These are phyloP conservation scores for Matsumyia berberina DNA, from an alignment of 2,888 invertebrate genomes.

Conservation along the genomic window DNA sequence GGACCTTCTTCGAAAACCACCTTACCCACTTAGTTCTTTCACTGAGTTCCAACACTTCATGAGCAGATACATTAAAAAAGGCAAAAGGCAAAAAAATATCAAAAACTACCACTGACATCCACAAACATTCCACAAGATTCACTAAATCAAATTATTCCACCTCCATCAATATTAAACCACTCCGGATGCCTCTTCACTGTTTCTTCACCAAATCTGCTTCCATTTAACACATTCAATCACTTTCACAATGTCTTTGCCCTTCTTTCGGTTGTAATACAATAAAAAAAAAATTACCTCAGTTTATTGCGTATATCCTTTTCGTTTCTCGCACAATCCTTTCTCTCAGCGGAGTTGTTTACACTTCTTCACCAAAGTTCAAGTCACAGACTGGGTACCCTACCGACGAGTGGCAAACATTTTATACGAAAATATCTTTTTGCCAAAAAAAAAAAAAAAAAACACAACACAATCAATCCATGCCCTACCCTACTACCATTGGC, in stretches of 20 bases:
- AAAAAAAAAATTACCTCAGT: conserved; percentile 57
- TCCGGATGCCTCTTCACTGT: no score
- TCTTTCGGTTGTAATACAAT: no score
- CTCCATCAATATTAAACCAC: no score
- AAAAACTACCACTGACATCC: no score
- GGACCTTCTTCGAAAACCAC: no score
- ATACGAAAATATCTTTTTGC: conserved; percentile 79
- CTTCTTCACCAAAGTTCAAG: conserved; percentile 54
- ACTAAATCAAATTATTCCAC: no score
- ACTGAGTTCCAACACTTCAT: no score
- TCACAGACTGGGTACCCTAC: conserved; percentile 79
- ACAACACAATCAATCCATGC: conserved; percentile 14
- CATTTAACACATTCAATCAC: background rate
- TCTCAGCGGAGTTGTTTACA: conserved; percentile 45
- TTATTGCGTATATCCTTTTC: conserved; percentile 60
- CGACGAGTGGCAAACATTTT: conserved; percentile 79
- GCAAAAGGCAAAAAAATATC: no score
- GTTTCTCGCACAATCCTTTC: conserved; percentile 40
- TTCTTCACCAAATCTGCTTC: background rate
- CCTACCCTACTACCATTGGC: conserved; percentile 66
- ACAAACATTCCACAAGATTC: no score
- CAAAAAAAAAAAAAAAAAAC: conserved; percentile 23
- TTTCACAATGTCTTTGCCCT: background rate
- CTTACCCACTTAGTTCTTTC: no score
- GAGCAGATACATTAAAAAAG: no score